A percentile compares a stretch with the other conserved stretches of the same genome.
Evolutionary conservation across 1,140 invertebrate species (phyloP).

Genomic region (Drosophila serrata): DNA sequence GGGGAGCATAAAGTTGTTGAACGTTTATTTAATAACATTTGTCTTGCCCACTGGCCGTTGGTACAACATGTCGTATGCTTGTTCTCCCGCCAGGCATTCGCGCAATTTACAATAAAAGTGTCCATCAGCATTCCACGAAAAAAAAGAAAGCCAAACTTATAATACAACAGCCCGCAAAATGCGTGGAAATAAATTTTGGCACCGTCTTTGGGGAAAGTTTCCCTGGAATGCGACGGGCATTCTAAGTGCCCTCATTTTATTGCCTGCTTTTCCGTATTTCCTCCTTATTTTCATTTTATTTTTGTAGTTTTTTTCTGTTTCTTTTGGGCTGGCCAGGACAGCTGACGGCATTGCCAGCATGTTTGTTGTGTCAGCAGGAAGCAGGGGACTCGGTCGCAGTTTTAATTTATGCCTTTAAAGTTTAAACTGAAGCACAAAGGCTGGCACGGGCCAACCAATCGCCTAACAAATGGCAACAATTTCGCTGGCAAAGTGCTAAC

Average conservation of each 20-base stretch:
- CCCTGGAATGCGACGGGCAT: slow-evolving; percentile 68
- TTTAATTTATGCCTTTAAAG: slow-evolving; percentile 78
- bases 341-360: slow-evolving; percentile 58
- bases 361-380: slow-evolving; percentile 59
- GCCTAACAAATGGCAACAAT: slow-evolving; percentile 82
- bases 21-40: slow-evolving; percentile 60
- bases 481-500: slow-evolving; percentile 69
- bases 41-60: slow-evolving; percentile 25
- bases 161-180: slow-evolving; percentile 62
- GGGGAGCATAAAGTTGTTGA: slow-evolving; percentile 32
- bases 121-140: slow-evolving; percentile 42
- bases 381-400: neutral
- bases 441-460: slow-evolving; percentile 63
- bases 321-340: slow-evolving; percentile 41
- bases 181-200: slow-evolving; percentile 57
- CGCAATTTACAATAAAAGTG: slow-evolving; percentile 55
- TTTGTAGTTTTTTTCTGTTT: slow-evolving; percentile 9
- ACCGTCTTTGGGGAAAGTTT: slow-evolving; percentile 32
- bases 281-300: slow-evolving; percentile 3
- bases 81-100: slow-evolving; percentile 21
- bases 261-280: slow-evolving; percentile 33
- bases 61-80: slow-evolving; percentile 29
- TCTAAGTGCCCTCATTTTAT: slow-evolving; percentile 68
- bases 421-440: slow-evolving; percentile 57
- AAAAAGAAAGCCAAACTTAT: slow-evolving; percentile 34